Percentiles rank a stretch among this genome's conserved stretches.
Evolutionary conservation across 1,140 invertebrate genomes (phyloP).

Genomic region (Subanguina moxae): DNA sequence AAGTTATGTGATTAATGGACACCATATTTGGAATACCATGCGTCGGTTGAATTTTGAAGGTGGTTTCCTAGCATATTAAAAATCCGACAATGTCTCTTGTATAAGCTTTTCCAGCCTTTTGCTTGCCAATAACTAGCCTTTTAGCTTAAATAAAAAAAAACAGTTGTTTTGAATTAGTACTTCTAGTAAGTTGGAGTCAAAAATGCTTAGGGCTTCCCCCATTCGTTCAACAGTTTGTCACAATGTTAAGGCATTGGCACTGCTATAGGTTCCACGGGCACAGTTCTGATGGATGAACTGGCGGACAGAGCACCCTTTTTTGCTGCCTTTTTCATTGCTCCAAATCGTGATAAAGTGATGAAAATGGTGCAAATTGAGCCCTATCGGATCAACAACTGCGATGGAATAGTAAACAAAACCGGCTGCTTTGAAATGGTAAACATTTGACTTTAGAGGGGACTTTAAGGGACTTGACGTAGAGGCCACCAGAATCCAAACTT

Average conservation of each 20-base stretch:
- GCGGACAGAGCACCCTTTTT: constrained; percentile 48
- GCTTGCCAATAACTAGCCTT: no score
- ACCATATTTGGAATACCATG: constrained; percentile 54
- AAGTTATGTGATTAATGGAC: constrained; percentile 45
- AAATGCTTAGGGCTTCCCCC: neutral
- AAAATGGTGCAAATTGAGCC: constrained; percentile 56
- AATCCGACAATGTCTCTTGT: no score
- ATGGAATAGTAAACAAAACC: constrained; percentile 49
- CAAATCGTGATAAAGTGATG: constrained; percentile 57
- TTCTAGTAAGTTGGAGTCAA: neutral
- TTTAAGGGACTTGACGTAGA: neutral
- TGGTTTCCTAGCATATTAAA: constrained; percentile 4
- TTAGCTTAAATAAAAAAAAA: no score
- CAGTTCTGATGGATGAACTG: constrained; percentile 54
- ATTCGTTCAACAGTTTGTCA: no score
- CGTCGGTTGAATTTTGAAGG: constrained; percentile 53
- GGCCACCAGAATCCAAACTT: neutral
- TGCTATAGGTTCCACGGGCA: constrained; percentile 41
- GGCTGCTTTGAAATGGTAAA: constrained; percentile 56
- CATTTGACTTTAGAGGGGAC: no score
- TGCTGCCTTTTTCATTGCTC: constrained; percentile 54
- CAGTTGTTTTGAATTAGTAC: neutral
- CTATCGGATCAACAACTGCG: constrained; percentile 45
- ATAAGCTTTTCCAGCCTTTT: no score
- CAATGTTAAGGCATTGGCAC: constrained; percentile 50